phyloP scores from a whole-genome alignment of 2,797 vertebrate species.

The Enoplosus armatus region DNA sequence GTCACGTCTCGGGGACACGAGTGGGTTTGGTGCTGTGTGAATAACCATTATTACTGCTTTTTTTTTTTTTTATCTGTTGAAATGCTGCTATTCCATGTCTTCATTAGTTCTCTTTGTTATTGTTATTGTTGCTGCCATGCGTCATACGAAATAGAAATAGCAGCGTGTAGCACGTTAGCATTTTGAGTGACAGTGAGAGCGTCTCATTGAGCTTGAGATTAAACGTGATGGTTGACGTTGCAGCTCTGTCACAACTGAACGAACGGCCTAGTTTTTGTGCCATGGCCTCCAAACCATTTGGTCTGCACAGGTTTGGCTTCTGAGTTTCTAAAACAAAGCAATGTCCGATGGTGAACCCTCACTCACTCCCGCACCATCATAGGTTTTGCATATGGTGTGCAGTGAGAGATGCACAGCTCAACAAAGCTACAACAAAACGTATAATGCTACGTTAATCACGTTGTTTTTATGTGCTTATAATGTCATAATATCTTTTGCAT shows the following conservation, averaged over 20 bases:
- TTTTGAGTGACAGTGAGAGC: slow-evolving; percentile 2
- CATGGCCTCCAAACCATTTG: too few species aligned
- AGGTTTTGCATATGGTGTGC: background rate
- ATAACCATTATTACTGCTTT: background rate
- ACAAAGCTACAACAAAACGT: background rate
- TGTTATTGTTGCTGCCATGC: background rate
- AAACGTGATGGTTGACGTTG: background rate
- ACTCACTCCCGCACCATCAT: too few species aligned
- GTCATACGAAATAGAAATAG: too few species aligned
- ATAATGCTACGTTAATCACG: background rate
- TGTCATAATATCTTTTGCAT: background rate
- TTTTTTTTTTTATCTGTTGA: background rate
- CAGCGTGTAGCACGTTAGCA: background rate
- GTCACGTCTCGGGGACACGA: slow-evolving; percentile 24
- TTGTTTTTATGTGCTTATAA: background rate
- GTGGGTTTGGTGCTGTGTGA: background rate
- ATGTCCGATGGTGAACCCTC: too few species aligned
- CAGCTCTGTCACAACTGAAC: background rate
- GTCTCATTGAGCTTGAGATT: background rate
- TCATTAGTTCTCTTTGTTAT: slow-evolving; percentile 14
- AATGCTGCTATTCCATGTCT: background rate
- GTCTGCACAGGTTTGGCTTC: background rate
- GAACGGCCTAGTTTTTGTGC: background rate
- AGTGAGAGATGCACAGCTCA: background rate
- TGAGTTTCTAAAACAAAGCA: background rate